Base-by-base conservation (phyloP, 2,797 vertebrate species). In the Corythornis leucogaster region DNA sequence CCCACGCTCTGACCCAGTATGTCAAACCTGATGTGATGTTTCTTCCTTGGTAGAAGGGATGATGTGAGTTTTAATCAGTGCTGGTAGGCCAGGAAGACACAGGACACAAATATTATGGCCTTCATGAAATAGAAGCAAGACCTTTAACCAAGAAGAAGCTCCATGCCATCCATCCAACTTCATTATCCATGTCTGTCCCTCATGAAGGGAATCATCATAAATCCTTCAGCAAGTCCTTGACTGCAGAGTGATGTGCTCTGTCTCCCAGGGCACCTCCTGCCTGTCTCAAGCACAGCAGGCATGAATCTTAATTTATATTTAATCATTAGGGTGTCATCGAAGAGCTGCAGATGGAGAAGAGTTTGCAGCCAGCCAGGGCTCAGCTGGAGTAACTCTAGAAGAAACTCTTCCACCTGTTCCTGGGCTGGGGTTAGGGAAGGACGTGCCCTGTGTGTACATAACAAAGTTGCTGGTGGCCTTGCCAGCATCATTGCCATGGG, bases 361-460 rank as follows among this genome's bases (percentile, higher is more conserved):
- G 71, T 69, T 75, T 79, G 67, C 69, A 79, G 91, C 94, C 82
- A 92, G 89, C 26, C 19, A 3, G 81, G 87, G 92, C 79, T 92
- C 89, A 80, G 77, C 83, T 89, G 89, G 73, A 92, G 94, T 94
- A 96, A 95, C 80, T 53, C 73, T 83, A 96, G 92, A 94, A 89
- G 87, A 80, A 85, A 40, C 51, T 66, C 46, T 87, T 66, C 92
- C 95, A 93, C 94, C 95, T 95, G 95, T 89, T 94, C 82, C 57
- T 2, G 6, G 58, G 43, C 55, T 57, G 77, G 51, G 95, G 89
- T 93, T 59, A 93, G 80, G 77, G 89, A 45, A 93, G 94, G 93
- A 92, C 67, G 0, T 71, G 51, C 7, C 62, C 31, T 0, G 4
- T 8, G 21, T 6, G 16, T 43, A 2, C 19, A 9, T 38, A 31